These are phyloP conservation scores for Andrena fulva DNA, from an alignment of 2,888 invertebrate species.

Conservation along the genomic window DNA sequence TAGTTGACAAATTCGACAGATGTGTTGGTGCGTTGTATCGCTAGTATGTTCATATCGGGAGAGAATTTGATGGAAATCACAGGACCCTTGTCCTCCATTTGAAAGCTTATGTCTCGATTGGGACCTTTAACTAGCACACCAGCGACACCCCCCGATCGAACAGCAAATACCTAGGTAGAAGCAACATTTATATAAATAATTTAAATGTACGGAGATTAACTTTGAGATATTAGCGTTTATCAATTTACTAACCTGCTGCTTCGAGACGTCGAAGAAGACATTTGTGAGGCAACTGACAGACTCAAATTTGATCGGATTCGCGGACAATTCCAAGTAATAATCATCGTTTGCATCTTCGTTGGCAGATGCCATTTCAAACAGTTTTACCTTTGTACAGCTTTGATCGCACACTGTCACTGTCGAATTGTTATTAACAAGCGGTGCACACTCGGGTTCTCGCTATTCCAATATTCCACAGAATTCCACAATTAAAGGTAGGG, in stretches of 20 bases:
- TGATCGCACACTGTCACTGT: too few species aligned
- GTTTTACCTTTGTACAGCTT: background rate
- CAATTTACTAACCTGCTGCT: slow-evolving; percentile 91
- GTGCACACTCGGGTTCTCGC: too few species aligned
- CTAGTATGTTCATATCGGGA: slow-evolving; percentile 94
- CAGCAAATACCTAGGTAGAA: slow-evolving; percentile 92
- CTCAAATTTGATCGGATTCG: slow-evolving; percentile 95
- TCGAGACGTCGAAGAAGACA: slow-evolving; percentile 98
- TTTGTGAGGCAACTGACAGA: slow-evolving; percentile 96
- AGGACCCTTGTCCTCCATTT: slow-evolving; percentile 96
- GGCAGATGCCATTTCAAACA: slow-evolving; percentile 24
- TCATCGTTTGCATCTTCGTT: slow-evolving; percentile 76
- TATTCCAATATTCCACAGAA: too few species aligned
- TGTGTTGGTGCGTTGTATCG: slow-evolving; percentile 93
- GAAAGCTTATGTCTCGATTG: slow-evolving; percentile 90
- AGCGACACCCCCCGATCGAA: slow-evolving; percentile 96
- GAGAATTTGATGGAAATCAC: slow-evolving; percentile 97
- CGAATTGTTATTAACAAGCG: too few species aligned
- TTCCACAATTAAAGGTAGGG: too few species aligned
- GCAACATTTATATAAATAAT: slow-evolving; percentile 6
- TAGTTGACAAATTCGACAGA: slow-evolving; percentile 97
- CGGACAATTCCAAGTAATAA: slow-evolving; percentile 91
- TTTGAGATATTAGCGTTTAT: too few species aligned
- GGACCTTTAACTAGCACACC: slow-evolving; percentile 97
- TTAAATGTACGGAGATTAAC: background rate